Base-by-base conservation (phyloP, 2,797 vertebrate genomes). In the Lithobates pipiens region DNA sequence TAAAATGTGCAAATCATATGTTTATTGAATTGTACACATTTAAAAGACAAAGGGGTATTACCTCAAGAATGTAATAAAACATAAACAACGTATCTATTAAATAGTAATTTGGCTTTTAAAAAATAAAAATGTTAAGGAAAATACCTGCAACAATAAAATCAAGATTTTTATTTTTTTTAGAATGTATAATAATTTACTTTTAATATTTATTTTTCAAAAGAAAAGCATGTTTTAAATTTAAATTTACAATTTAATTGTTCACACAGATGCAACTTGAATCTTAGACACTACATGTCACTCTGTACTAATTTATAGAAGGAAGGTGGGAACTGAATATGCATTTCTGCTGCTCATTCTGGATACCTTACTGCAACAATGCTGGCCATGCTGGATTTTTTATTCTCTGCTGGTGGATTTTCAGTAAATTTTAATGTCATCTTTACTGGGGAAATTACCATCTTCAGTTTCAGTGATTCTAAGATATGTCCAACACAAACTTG, bases 281-380 rank as follows among this genome's bases (percentile, higher is more conserved):
- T 69, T 15, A 32, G 44, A 10, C 74, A 76, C 65, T 76, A 68
- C 65, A 42, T 77, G 46, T 61, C 74, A 39, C 42, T 57, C 46
- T 54, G 3, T 23, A 81, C 29, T 34, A 72, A 81, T 9, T 8
- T 71, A 57, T 57, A 54, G 13, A 29, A 54, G 15, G 6, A 39
- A 6, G 54, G 18, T 3, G 85, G 70, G 84, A 86, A 88, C 89
- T 93, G 89, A 88, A 93, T 87, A 87, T 91, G 88, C 89, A 89
- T 91, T 18, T 23, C 34, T 89, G 80, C 89, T 88, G 75, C 87
- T 91, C 65, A 36, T 23, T 13, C 34, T 63, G 57, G 27, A 54
- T 36, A 39, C 39, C 61, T 42, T 67, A 32, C 61, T 78, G 57
- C 23, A 13, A 32, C 42, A 13, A 44, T 3, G 11, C 3, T n/a